Evolutionary conservation across 1,140 invertebrate species (phyloP), one percentile per base, ranked within the genome.

Genomic region (Pygmarrhopalites habei): DNA sequence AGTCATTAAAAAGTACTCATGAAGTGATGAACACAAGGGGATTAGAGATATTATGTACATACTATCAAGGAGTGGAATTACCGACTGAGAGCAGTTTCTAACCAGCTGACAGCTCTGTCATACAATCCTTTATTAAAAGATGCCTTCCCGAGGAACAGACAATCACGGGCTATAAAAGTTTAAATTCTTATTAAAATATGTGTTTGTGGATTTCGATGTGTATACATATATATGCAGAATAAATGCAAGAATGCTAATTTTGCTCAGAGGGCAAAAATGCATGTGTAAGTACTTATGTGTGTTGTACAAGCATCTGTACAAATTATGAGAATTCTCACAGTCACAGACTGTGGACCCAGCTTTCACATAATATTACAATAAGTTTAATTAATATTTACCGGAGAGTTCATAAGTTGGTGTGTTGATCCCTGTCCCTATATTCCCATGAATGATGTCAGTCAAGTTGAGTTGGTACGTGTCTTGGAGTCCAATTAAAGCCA

Each of bases 401-500:
- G 72, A 19, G 72, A 68, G 26, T 70, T 67, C 29, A 77, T 76
- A 57, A 74, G 72, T n/a, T 79, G 51, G 51, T 19, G 53, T 25
- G 28, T 43, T 57, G 14, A 15, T 64, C 23, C 59, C 28, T 26
- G n/a, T 62, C 0, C 35, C 44, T 1, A 69, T 21, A n/a, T 23
- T 28, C 2, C 80, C 80, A 19, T 74, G 66, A 17, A 77, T 75
- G 26, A 81, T 72, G 17, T 76, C 70, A 32, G 72, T 68, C 26
- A 80, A 75, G 47, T 79, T 74, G 7, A 81, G 72, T 51, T 76
- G 69, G 62, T 81, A 81, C 5, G 78, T 79, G 61, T 81, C 79
- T 62, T 81, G 79, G 25, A 81, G 72, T 17, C 79, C 72, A 43
- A 81, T 71, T 46, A 81, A 69, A 1, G 78, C 79, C 46, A 74